Evolutionary conservation across 2,797 vertebrate species (phyloP), one percentile per base, ranked within the genome.

Genomic region (Anabacerthia variegaticeps): DNA sequence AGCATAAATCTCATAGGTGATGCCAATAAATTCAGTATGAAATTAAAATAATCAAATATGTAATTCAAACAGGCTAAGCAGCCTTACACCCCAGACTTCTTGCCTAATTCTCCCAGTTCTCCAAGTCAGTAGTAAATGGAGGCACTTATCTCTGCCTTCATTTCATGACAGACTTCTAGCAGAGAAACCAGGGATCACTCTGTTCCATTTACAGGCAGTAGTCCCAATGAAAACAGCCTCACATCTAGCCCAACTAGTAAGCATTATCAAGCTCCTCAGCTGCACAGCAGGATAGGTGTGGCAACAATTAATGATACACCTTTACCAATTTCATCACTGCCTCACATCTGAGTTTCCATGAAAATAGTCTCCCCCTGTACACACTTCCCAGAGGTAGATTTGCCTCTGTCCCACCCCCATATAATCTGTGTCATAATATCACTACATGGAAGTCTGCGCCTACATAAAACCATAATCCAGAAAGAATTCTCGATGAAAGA

Each of bases 181-280:
- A 43, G 0, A 0, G 27, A 51, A 39, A 61, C 5, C 2, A 2
- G 21, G 21, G 41, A 36, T 68, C 46, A 14, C 24, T 59, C 65
- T 6, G 6, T 49, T 67, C 68, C 67, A 66, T 43, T 48, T 52
- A 43, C 23, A 89, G 30, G 22, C 32, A 51, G 27, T 27, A n/a
- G 15, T 68, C 54, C 72, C 49, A n/a, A 58, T 4, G 21, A 78
- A 88, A 86, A 48, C 37, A 65, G 14, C 15, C 8, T 75, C 37
- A 49, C 2, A 1, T 21, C 59, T 32, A 7, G 44, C 37, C 17
- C 37, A 89, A 9, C 10, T 21, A 73, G 15, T 26, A 80, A 27
- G 9, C 24, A 61, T 69, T 80, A 75, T 8, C 54, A 77, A 68
- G 39, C 52, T 67, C 44, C 69, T 49, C 4, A 2, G 32, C 43